Percentiles rank a stretch among this genome's conserved stretches.
phyloP scores from a whole-genome alignment of 1,140 invertebrate species.

The Aporrectodea caliginosa region DNA sequence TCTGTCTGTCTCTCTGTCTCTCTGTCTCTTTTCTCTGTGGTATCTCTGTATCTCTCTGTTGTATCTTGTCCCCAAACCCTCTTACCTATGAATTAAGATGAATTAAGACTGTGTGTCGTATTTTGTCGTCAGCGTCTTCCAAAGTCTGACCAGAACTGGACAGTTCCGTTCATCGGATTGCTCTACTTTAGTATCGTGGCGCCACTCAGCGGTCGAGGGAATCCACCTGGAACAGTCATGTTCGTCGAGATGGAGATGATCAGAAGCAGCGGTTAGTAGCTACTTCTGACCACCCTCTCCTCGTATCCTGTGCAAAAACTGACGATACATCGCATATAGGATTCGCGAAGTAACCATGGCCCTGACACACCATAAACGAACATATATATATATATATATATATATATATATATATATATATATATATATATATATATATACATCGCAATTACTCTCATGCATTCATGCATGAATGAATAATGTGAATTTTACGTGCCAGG shows the following conservation, averaged over 20 bases:
- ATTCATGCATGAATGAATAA: too few species aligned
- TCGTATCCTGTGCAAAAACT: too few species aligned
- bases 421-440: not conserved
- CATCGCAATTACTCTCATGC: not conserved
- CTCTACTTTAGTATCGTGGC: slow-evolving; percentile 27
- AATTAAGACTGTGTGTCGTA: not conserved
- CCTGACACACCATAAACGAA: not conserved
- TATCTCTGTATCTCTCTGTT: too few species aligned
- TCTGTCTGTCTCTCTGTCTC: too few species aligned
- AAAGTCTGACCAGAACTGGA: not conserved
- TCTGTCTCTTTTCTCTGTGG: too few species aligned
- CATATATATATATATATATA: not conserved
- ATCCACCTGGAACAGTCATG: slow-evolving; percentile 15
- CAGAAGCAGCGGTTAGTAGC: too few species aligned
- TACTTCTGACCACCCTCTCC: too few species aligned
- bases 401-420: not conserved
- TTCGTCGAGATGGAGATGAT: slow-evolving; percentile 11
- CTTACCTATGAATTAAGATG: too few species aligned
- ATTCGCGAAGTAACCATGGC: not conserved
- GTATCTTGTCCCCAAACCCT: too few species aligned
- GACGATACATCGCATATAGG: not conserved
- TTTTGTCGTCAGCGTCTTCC: not conserved
- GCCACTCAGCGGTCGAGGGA: slow-evolving; percentile 17
- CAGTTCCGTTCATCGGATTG: not conserved
- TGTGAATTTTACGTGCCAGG: too few species aligned